phyloP scores from a whole-genome alignment of 2,113 vertebrate genomes.

The Marcusenius ussheri region DNA sequence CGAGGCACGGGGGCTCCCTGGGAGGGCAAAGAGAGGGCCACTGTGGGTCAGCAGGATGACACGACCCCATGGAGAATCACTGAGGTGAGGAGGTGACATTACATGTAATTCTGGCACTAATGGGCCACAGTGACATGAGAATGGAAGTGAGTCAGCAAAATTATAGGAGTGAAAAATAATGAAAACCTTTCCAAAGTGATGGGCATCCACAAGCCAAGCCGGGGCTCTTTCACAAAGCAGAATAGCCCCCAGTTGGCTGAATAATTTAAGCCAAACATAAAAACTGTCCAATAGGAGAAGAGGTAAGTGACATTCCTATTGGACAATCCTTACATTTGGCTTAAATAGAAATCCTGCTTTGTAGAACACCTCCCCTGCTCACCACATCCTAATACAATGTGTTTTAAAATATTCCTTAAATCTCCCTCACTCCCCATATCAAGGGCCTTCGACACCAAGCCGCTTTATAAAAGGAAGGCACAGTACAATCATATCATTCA shows the following conservation, averaged over 20 bases:
- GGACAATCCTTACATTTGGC: not conserved
- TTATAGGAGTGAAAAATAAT: not conserved
- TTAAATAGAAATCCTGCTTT: not conserved
- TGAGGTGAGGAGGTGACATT: not conserved
- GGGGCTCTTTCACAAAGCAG: not conserved
- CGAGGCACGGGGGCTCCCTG: constrained; percentile 88
- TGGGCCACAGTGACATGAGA: not conserved
- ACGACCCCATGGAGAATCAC: not conserved
- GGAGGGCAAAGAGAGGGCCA: constrained; percentile 12
- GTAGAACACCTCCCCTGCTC: not conserved
- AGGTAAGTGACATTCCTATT: not conserved
- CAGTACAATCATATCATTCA: not conserved
- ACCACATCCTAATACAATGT: not conserved
- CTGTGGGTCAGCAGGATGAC: constrained; percentile 20
- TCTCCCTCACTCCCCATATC: not conserved
- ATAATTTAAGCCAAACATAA: not conserved
- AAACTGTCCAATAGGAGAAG: not conserved
- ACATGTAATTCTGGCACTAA: not conserved
- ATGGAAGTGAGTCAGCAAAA: not conserved
- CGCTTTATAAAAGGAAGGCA: not conserved
- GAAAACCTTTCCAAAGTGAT: not conserved
- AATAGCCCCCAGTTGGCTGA: not conserved
- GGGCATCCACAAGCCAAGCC: not conserved
- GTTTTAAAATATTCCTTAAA: not conserved
- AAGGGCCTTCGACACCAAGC: not conserved